Percentiles rank a stretch among this genome's conserved stretches.
These are phyloP conservation scores for Eretmocerus hayati DNA, from an alignment of 2,888 invertebrate species.

Conservation along the genomic window DNA sequence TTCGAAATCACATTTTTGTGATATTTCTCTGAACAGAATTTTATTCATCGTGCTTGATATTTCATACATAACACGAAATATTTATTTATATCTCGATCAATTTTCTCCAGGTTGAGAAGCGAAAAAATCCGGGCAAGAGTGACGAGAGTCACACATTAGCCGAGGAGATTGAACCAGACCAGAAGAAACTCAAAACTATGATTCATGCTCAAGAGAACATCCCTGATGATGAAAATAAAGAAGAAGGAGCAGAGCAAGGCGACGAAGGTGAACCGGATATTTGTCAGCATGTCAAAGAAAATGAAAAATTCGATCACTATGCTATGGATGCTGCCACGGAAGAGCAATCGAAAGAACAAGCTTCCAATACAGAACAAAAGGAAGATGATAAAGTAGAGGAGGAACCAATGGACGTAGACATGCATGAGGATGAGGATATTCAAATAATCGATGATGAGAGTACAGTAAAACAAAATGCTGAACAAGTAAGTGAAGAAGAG, in stretches of 20 bases:
- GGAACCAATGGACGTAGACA: conserved; percentile 28
- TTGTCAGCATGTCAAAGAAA: conserved; percentile 79
- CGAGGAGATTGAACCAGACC: conserved; percentile 57
- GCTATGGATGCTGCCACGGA: conserved; percentile 71
- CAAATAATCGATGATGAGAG: conserved; percentile 51
- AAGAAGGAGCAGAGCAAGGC: conserved; percentile 27
- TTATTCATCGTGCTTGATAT: no score
- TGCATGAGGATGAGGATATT: conserved; percentile 46
- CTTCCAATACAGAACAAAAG: conserved; percentile 59
- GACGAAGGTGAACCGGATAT: conserved; percentile 51
- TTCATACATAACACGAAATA: no score
- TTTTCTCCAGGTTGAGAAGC: conserved; percentile 44
- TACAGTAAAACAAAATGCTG: conserved; percentile 46
- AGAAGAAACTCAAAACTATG: conserved; percentile 57
- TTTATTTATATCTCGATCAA: neutral
- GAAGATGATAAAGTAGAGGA: conserved; percentile 49
- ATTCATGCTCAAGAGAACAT: conserved; percentile 52
- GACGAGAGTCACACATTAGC: conserved; percentile 68
- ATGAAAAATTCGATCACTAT: conserved; percentile 66
- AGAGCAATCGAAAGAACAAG: conserved; percentile 69
- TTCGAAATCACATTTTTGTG: no score
- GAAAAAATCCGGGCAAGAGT: conserved; percentile 68
- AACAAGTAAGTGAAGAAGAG: conserved; percentile 46
- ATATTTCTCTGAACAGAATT: no score
- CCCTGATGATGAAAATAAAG: conserved; percentile 46